These are phyloP conservation scores for Cosmorhoe ocellata DNA, from an alignment of 2,888 invertebrate species.

Conservation along the genomic window DNA sequence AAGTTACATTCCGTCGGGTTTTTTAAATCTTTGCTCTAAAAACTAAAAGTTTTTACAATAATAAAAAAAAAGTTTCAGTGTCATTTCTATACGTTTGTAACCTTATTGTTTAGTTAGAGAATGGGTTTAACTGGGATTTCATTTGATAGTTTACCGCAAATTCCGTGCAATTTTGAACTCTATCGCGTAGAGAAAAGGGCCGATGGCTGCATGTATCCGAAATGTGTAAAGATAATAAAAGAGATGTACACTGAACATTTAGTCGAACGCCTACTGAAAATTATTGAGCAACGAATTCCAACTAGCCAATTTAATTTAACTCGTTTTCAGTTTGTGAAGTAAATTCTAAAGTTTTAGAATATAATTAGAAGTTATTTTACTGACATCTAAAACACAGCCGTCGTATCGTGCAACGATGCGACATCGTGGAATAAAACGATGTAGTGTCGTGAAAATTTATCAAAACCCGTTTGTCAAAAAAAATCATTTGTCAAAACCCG, in stretches of 20 bases:
- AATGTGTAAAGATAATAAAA: slow-evolving; percentile 16
- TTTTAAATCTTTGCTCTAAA: too few species aligned
- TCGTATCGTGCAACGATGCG: too few species aligned
- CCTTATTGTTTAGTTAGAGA: background rate
- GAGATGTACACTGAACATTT: slow-evolving; percentile 11
- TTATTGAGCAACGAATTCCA: slow-evolving; percentile 7
- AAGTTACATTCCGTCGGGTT: too few species aligned
- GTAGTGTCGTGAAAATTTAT: too few species aligned
- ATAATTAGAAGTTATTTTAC: too few species aligned
- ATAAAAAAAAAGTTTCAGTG: too few species aligned
- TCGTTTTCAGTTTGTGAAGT: background rate
- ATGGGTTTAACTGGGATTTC: slow-evolving; percentile 22
- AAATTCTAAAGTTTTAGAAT: too few species aligned
- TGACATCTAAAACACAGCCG: too few species aligned
- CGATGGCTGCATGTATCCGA: slow-evolving; percentile 1
- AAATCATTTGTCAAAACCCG: too few species aligned
- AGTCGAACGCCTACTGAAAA: slow-evolving; percentile 9
- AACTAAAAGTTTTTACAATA: too few species aligned
- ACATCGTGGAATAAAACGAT: too few species aligned
- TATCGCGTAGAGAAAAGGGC: slow-evolving; percentile 5
- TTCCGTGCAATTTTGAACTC: slow-evolving; percentile 15
- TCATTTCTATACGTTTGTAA: slow-evolving; percentile 2
- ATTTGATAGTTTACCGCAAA: slow-evolving; percentile 17
- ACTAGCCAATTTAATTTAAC: background rate
- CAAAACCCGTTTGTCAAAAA: too few species aligned